Base-by-base conservation (phyloP, 2,888 invertebrate genomes). In the Dolichopus griseipennis region DNA sequence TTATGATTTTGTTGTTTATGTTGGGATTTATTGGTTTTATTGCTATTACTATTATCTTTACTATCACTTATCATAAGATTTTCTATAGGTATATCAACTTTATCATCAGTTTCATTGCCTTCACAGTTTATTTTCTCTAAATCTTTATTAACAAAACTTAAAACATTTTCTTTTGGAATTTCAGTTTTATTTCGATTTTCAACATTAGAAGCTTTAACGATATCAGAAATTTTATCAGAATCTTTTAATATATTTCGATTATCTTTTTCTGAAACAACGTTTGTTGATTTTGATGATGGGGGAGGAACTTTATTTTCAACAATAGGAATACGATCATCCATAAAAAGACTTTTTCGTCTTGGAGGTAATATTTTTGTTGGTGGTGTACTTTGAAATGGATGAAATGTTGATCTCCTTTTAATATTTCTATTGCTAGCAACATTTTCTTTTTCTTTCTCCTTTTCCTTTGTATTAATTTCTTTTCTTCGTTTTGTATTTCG, bases 81-180 rank as follows among this genome's bases (percentile, higher is more conserved):
- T 52, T 52, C 52, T 52, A 52, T 52, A 52, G 52, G 52, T 52
- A 52, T 52, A 52, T 52, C 52, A 52, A 52, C n/a, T n/a, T 52
- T 52, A 18, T 52, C 52, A 52, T 52, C 52, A 52, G 2, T 52
- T 10, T 2, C 8, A 52, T n/a, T 18, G 15, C 9, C 41, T 12
- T 52, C 52, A 52, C 52, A 6, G 15, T 18, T 52, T 52, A n/a
- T 12, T 18, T 52, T 52, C 18, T 52, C 52, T 7, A 18, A 15
- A 52, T 52, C 18, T 52, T 52, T 52, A 18, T 52, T 52, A 12
- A 18, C 52, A 52, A 52, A 18, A 52, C 18, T 52, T 52, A 52
- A 18, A 52, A n/a, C 52, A n/a, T 52, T 52, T 52, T 52, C 52
- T 52, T 52, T 52, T 52, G 52, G 15, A 52, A 18, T 52, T 52